Conservation (phyloP, 1,140 invertebrate species). For the Drosophila gunungcola region DNA sequence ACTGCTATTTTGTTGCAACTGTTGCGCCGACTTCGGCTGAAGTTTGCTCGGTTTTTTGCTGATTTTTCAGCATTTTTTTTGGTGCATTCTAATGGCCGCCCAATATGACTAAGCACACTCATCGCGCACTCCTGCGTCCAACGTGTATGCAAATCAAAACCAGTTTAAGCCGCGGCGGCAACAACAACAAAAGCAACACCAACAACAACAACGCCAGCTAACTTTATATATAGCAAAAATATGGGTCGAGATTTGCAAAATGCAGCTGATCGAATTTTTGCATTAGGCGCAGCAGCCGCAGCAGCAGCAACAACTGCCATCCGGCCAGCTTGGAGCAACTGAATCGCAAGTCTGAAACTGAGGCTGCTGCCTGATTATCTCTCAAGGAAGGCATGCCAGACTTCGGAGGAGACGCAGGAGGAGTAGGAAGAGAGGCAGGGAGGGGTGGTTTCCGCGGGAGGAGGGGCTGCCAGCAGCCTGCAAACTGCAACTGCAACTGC, state of each 20-base stretch:
- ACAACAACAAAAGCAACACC: slow-evolving; percentile 37
- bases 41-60: slow-evolving; percentile 27
- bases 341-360: slow-evolving; percentile 46
- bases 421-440: slow-evolving; percentile 5
- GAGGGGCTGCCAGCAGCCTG: slow-evolving; percentile 10
- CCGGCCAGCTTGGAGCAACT: slow-evolving; percentile 63
- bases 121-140: slow-evolving; percentile 81
- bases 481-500: slow-evolving; percentile 57
- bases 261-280: slow-evolving; percentile 85
- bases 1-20: slow-evolving; percentile 78
- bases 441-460: slow-evolving; percentile 3
- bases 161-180: slow-evolving; percentile 65
- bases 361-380: slow-evolving; percentile 74
- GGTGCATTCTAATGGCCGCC: slow-evolving; percentile 84
- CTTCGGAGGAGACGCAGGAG: slow-evolving; percentile 1
- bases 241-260: slow-evolving; percentile 84
- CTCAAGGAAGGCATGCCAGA: slow-evolving; percentile 76
- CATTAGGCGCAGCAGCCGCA: slow-evolving; percentile 78
- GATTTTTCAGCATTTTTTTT: slow-evolving; percentile 35
- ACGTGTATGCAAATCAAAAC: slow-evolving; percentile 84
- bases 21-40: slow-evolving; percentile 36
- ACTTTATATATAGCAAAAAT: slow-evolving; percentile 74
- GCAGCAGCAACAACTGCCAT: slow-evolving; percentile 64
- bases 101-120: slow-evolving; percentile 85
- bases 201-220: slow-evolving; percentile 43